These are phyloP conservation scores for Hiodon alosoides DNA, from an alignment of 2,113 vertebrate genomes.

Conservation along the genomic window DNA sequence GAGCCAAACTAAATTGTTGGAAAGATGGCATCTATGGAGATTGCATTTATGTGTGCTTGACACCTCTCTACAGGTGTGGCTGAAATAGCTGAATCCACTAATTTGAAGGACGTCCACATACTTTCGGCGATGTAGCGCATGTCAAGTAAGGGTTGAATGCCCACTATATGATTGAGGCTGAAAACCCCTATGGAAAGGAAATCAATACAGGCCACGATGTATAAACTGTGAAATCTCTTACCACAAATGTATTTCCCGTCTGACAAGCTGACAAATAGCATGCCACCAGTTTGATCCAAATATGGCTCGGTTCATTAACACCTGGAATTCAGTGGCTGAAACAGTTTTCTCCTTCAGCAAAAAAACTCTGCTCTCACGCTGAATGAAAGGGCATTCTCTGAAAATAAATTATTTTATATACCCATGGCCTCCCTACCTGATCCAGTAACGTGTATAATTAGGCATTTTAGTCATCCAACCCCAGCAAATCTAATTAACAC, in stretches of 20 bases:
- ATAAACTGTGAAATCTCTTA: slow-evolving; percentile 3
- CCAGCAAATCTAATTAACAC: too few relatives aligned
- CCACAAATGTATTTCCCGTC: not conserved
- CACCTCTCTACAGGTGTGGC: too few relatives aligned
- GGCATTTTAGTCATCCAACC: too few relatives aligned
- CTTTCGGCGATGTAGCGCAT: too few relatives aligned
- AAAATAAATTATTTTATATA: not conserved
- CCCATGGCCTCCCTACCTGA: not conserved
- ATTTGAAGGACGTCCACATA: too few relatives aligned
- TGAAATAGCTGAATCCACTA: too few relatives aligned
- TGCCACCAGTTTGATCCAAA: not conserved
- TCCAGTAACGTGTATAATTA: too few relatives aligned
- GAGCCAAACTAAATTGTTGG: too few relatives aligned
- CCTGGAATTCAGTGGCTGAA: too few relatives aligned
- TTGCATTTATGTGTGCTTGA: too few relatives aligned
- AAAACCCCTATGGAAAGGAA: slow-evolving; percentile 12
- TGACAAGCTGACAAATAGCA: slow-evolving; percentile 1
- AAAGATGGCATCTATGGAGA: too few relatives aligned
- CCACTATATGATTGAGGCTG: not conserved
- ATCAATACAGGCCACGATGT: slow-evolving; percentile 6
- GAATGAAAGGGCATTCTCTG: not conserved
- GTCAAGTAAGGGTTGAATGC: not conserved
- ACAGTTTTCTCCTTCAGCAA: not conserved
- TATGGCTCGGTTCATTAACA: not conserved
- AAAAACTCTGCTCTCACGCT: not conserved